Evolutionary conservation across 2,888 invertebrate genomes (phyloP).

Genomic region (Omphaloscelis lunosa): DNA sequence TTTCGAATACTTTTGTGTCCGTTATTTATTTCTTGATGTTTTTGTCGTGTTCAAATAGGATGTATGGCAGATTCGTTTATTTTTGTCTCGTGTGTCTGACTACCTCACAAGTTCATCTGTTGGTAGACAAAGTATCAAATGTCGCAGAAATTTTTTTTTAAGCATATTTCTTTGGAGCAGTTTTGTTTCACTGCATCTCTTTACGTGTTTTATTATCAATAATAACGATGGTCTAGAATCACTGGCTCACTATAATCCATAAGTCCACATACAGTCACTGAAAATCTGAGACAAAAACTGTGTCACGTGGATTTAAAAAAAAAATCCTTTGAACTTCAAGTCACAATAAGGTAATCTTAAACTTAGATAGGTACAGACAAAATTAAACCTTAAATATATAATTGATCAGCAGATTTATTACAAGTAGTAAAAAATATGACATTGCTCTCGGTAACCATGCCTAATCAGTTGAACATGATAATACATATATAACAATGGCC

Average conservation of each 20-base stretch:
- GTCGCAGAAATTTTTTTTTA: neutral
- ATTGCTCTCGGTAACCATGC: neutral
- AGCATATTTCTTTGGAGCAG: no score
- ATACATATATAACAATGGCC: constrained; percentile 6
- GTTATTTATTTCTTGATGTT: constrained; percentile 37
- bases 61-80: constrained; percentile 8
- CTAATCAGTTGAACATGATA: neutral
- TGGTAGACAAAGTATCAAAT: neutral
- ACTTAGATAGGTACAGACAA: neutral
- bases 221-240: neutral
- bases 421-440: neutral
- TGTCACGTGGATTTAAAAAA: rapidly evolving
- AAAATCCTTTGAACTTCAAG: no score
- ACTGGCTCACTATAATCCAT: no score
- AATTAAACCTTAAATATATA: neutral
- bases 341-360: neutral
- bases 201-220: neutral
- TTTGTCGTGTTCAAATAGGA: constrained; percentile 30
- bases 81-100: constrained; percentile 19
- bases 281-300: rapidly evolving
- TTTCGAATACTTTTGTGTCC: constrained; percentile 41
- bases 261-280: rapidly evolving
- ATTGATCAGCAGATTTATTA: neutral
- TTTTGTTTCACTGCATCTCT: neutral
- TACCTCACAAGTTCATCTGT: neutral